Conservation (phyloP, 2,797 vertebrate genomes). For the Furcifer pardalis region DNA sequence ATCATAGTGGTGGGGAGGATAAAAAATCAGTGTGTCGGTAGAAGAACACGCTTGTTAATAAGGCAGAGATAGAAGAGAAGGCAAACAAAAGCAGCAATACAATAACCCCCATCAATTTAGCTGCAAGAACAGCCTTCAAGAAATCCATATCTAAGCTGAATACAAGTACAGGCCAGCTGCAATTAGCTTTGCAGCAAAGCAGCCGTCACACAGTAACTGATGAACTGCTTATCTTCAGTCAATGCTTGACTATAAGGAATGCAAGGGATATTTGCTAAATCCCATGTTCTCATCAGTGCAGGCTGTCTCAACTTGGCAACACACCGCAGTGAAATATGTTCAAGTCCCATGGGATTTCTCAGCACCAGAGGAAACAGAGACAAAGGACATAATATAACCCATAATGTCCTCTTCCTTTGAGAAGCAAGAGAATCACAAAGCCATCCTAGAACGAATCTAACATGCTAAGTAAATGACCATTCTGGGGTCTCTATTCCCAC, state of each 20-base stretch:
- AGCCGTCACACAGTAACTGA: too few species aligned
- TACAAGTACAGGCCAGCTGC: not conserved
- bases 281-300: too few species aligned
- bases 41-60: slow-evolving; percentile 7
- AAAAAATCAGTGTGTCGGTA: not conserved
- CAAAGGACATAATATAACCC: too few species aligned
- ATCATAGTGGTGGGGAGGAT: too few species aligned
- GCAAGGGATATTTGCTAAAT: not conserved
- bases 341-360: not conserved
- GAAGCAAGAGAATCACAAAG: too few species aligned
- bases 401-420: too few species aligned
- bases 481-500: not conserved
- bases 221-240: not conserved
- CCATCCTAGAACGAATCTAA: too few species aligned
- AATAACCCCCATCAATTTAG: not conserved
- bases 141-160: not conserved
- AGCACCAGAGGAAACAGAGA: not conserved
- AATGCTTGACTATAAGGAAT: not conserved
- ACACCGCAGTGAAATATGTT: too few species aligned
- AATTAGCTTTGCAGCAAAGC: not conserved
- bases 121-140: not conserved
- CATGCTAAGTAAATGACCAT: too few species aligned
- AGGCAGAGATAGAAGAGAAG: slow-evolving; percentile 1
- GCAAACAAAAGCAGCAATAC: not conserved
- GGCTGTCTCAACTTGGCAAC: too few species aligned